Evolutionary conservation across 2,113 vertebrate genomes (phyloP), one percentile per base, ranked within the genome.

Genomic region (Malaclemys terrapin): DNA sequence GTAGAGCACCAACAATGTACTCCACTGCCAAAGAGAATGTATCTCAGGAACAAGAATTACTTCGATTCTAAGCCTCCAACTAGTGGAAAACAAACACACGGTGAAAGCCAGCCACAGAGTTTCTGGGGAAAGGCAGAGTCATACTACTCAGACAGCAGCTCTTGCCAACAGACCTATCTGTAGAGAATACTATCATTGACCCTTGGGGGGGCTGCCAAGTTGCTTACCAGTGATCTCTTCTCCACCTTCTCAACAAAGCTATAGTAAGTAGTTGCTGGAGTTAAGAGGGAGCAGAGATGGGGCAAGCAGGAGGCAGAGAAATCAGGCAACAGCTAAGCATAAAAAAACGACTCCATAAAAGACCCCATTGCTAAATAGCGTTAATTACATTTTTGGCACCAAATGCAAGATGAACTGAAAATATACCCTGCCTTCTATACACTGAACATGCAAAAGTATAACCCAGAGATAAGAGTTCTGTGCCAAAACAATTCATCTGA

Each of bases 331-430:
- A 82, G 8, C 87, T 4, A 83, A 90, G 84, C 49, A 29, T 59
- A 86, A 81, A 90, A 86, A 86, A 94, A 88, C 6, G 0, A 0
- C 22, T 62, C 50, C 53, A 59, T 69, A 87, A 92, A 93, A 83
- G 4, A 83, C 57, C 80, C 95, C 62, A 2, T 85, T 72, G 56
- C 29, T 72, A 79, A 85, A 80, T 52, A 89, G 59, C 84, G 42
- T 11, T 91, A 96, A 96, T 94, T 93, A 97, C 6, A 1, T 25
- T 94, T 97, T 96, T 89, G 95, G 92, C 93, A 97, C 56, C 85
- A 95, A 96, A 96, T 95, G 91, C 59, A 95, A 96, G 89, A 96
- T 27, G 93, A 95, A 95, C 95, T 93, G 86, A 94, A 97, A 97
- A 96, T 91, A 97, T 59, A 97, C 3, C 42, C 89, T 78, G 54